Evolutionary conservation across 2,888 invertebrate species (phyloP).

Genomic region (Eulithis testata): DNA sequence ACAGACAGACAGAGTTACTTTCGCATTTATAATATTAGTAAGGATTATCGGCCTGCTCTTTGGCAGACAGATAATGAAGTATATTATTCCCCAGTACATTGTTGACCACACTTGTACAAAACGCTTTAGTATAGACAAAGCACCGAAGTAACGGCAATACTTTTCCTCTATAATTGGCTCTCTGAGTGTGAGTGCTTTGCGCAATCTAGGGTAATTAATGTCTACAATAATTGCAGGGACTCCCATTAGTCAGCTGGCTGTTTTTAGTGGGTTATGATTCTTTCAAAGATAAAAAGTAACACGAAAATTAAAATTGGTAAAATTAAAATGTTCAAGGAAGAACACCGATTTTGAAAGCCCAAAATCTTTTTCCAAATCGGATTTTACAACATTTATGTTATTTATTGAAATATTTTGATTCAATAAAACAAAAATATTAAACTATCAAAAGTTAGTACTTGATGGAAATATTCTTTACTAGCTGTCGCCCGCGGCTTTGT

Average conservation of each 20-base stretch:
- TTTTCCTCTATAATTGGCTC: slow-evolving; percentile 26
- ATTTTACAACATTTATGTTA: slow-evolving; percentile 2
- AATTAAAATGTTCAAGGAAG: background rate
- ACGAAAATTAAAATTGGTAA: slow-evolving; percentile 3
- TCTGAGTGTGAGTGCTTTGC: slow-evolving; percentile 23
- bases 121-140: slow-evolving; percentile 9
- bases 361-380: background rate
- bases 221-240: slow-evolving; percentile 24
- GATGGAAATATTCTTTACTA: background rate
- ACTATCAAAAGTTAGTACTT: background rate
- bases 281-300: slow-evolving; percentile 16
- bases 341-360: too few relatives aligned
- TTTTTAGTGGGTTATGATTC: slow-evolving; percentile 23
- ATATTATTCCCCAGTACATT: too few relatives aligned
- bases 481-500: too few relatives aligned
- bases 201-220: slow-evolving; percentile 28
- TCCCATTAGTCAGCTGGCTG: slow-evolving; percentile 14
- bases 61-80: too few relatives aligned
- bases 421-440: too few relatives aligned
- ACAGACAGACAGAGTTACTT: too few relatives aligned
- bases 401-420: background rate
- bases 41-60: too few relatives aligned
- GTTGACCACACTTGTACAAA: background rate
- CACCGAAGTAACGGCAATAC: slow-evolving; percentile 10
- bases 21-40: too few relatives aligned